phyloP scores from a whole-genome alignment of 2,113 vertebrate genomes.

The Pollachius pollachius region DNA sequence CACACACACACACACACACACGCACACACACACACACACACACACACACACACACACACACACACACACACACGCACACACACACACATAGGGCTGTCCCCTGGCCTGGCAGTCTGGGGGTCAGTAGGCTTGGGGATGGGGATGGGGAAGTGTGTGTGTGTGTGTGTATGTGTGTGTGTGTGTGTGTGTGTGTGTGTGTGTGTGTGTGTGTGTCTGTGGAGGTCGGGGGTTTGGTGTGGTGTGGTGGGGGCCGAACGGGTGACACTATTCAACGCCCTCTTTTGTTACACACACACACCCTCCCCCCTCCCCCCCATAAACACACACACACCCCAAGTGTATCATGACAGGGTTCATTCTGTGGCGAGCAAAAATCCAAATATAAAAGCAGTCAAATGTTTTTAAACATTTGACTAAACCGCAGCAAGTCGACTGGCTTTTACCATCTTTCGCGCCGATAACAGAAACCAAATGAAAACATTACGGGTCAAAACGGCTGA shows the following conservation, averaged over 20 bases:
- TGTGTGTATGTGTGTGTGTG: background rate
- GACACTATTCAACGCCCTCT: conserved; percentile 54
- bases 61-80: conserved; percentile 15
- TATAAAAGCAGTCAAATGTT: too few relatives aligned
- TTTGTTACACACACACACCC: conserved; percentile 25
- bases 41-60: conserved; percentile 34
- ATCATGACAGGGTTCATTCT: too few relatives aligned
- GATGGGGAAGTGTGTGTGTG: conserved; percentile 22
- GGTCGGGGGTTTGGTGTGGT: conserved; percentile 1
- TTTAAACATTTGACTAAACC: too few relatives aligned
- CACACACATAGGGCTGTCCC: conserved; percentile 46
- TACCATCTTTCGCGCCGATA: too few relatives aligned
- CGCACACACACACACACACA: conserved; percentile 25
- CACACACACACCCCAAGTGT: too few relatives aligned
- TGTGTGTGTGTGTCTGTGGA: background rate
- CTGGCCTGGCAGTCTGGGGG: conserved; percentile 48
- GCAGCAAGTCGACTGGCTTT: too few relatives aligned
- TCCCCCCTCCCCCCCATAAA: background rate
- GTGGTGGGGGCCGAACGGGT: conserved; percentile 26
- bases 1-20: conserved; percentile 27
- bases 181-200: conserved; percentile 3
- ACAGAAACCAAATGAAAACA: too few relatives aligned
- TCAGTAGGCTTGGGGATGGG: conserved; percentile 58
- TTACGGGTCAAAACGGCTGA: too few relatives aligned
- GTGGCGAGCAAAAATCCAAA: too few relatives aligned